phyloP scores from a whole-genome alignment of 23 tunicate genomes.

The Trididemnum nubilum region DNA sequence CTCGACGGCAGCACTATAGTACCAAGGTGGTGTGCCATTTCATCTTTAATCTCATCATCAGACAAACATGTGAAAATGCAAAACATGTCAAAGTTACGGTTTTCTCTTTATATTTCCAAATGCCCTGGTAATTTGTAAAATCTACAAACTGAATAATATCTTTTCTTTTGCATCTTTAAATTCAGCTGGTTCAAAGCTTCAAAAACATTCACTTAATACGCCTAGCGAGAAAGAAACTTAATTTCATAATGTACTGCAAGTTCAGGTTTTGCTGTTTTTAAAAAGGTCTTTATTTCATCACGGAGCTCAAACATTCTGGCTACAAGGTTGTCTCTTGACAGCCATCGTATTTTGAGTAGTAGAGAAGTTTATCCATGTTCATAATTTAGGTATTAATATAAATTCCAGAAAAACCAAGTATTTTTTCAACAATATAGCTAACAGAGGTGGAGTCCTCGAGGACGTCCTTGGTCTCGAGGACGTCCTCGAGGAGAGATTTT shows the following conservation, averaged over 20 bases:
- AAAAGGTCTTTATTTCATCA: slow-evolving; percentile 31
- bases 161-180: slow-evolving; percentile 35
- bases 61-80: slow-evolving; percentile 40
- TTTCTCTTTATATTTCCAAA: slow-evolving; percentile 45
- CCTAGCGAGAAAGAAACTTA: slow-evolving; percentile 42
- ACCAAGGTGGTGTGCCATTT: slow-evolving; percentile 42
- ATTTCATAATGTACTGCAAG: slow-evolving; percentile 40
- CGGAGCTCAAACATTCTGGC: slow-evolving; percentile 56
- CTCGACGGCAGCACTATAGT: no score
- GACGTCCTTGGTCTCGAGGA: no score
- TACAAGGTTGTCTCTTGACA: slow-evolving; percentile 38
- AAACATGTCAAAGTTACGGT: slow-evolving; percentile 52
- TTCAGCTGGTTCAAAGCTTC: slow-evolving; percentile 49
- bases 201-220: slow-evolving; percentile 38
- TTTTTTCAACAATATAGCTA: no score
- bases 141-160: slow-evolving; percentile 33
- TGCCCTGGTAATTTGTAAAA: slow-evolving; percentile 45
- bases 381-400: slow-evolving; percentile 17
- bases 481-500: no score
- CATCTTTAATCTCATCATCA: slow-evolving; percentile 48
- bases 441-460: no score
- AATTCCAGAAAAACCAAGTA: slow-evolving; percentile 1
- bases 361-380: slow-evolving; percentile 7
- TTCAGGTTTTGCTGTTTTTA: slow-evolving; percentile 38
- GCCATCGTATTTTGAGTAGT: slow-evolving; percentile 27